A percentile compares a stretch with the other conserved stretches of the same genome.
Conservation (phyloP, 2,113 vertebrate species). For the Pachycephala philippinensis region DNA sequence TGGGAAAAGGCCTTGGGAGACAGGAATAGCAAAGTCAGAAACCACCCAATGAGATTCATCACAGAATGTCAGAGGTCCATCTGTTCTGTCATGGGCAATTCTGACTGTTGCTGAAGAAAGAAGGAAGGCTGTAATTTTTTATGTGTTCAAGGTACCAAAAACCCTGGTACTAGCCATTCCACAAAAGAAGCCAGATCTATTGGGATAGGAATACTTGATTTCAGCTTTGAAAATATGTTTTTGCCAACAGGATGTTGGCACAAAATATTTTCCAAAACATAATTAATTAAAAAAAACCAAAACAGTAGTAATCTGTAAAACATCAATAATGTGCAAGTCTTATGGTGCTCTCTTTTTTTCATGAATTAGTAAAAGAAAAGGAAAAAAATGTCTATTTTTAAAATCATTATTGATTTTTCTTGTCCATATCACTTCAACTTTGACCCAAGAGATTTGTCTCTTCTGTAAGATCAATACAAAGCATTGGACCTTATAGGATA, state of each 20-base stretch:
- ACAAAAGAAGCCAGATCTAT: neutral
- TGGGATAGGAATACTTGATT: neutral
- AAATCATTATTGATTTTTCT: conserved; percentile 66
- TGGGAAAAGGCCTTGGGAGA: neutral
- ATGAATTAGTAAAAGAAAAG: conserved; percentile 48
- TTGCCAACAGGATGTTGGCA: neutral
- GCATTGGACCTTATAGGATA: conserved; percentile 52
- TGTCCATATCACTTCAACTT: conserved; percentile 54
- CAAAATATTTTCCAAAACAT: neutral
- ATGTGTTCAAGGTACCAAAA: neutral
- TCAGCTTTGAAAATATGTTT: neutral
- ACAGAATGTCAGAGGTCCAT: neutral
- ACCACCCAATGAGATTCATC: neutral
- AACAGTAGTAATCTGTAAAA: neutral
- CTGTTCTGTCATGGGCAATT: neutral
- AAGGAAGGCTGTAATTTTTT: neutral
- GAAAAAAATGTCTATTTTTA: conserved; percentile 26
- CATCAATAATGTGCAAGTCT: neutral
- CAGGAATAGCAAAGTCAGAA: neutral
- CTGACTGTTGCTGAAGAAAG: neutral
- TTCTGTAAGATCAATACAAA: conserved; percentile 56
- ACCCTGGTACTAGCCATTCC: neutral
- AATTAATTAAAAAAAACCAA: neutral
- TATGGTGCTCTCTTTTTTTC: neutral
- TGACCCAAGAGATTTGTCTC: conserved; percentile 58